Evolutionary conservation across 1,140 invertebrate genomes (phyloP).

Genomic region (Armadillidium nasatum): DNA sequence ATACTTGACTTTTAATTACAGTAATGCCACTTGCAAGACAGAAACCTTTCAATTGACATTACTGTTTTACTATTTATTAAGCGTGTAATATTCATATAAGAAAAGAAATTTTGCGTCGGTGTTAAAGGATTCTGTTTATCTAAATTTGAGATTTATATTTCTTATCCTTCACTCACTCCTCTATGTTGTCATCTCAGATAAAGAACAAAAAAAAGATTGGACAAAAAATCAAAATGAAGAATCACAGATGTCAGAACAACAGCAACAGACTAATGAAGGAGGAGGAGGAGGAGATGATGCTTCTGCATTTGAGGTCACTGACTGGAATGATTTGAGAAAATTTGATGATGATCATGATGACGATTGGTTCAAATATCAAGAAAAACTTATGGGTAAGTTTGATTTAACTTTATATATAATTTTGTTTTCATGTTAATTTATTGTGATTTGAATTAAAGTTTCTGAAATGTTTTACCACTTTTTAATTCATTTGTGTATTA

Average conservation of each 20-base stretch:
- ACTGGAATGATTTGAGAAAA: constrained; percentile 9
- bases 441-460: no score
- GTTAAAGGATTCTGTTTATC: no score
- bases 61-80: not conserved
- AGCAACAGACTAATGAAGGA: not conserved
- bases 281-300: not conserved
- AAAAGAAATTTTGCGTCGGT: not conserved
- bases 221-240: not conserved
- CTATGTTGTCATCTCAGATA: not conserved
- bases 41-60: not conserved
- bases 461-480: no score
- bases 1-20: not conserved
- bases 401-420: no score
- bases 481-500: no score
- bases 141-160: no score
- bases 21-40: not conserved
- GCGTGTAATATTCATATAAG: not conserved
- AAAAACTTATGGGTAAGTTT: not conserved
- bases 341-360: constrained; percentile 13
- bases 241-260: not conserved
- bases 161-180: not conserved
- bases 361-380: not conserved
- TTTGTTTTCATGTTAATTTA: no score
- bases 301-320: not conserved
- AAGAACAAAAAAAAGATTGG: not conserved